phyloP scores from a whole-genome alignment of 2,113 vertebrate genomes.

The Hippopotamus amphibius region DNA sequence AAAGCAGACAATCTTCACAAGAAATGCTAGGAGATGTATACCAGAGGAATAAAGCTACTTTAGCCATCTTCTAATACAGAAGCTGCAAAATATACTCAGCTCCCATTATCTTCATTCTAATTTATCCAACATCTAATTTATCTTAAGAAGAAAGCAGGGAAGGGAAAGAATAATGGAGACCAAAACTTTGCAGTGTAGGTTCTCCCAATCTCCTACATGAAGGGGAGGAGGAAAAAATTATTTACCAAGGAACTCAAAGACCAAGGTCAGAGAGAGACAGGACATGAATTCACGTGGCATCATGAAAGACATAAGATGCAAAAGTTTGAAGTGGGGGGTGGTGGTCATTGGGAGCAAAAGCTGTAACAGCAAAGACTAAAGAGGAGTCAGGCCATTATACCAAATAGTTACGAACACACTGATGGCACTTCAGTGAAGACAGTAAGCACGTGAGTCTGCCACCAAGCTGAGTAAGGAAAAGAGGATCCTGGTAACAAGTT shows the following conservation, averaged over 20 bases:
- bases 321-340: background rate
- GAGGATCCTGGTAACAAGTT: rapidly evolving
- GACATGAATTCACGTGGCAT: background rate
- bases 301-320: rapidly evolving
- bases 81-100: rapidly evolving
- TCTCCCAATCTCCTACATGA: background rate
- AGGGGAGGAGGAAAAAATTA: background rate
- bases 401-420: rapidly evolving
- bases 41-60: too few species aligned
- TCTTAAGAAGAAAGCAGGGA: background rate
- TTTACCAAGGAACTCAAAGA: background rate
- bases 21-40: background rate
- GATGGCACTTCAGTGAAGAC: rapidly evolving
- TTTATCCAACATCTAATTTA: background rate
- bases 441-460: background rate
- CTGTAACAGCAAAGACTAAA: rapidly evolving
- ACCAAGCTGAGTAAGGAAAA: rapidly evolving
- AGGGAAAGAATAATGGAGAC: background rate
- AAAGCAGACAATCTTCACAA: background rate
- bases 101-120: background rate
- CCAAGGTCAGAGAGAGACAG: background rate
- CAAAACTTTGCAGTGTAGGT: background rate
- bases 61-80: rapidly evolving
- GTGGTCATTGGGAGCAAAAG: background rate
- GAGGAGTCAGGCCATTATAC: rapidly evolving